These are phyloP conservation scores for Zoroaster sp. DNA, from an alignment of 53 echinoderm and acorn worm species.

Conservation along the genomic window DNA sequence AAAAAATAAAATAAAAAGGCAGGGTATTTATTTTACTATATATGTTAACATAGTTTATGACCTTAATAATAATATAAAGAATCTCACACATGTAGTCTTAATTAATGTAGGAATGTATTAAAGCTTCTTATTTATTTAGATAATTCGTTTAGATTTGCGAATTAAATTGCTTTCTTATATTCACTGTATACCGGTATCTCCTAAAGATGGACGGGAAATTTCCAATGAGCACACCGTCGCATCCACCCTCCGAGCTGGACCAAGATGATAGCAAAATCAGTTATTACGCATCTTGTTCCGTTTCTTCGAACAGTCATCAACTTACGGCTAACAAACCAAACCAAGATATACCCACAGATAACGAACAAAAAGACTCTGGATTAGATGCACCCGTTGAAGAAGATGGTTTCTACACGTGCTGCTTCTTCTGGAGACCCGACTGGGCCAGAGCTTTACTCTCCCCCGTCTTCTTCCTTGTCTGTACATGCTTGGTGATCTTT, in stretches of 20 bases:
- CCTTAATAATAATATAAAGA: no score
- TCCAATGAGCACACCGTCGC: neutral
- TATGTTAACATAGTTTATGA: no score
- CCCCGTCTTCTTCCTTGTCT: slow-evolving; percentile 48
- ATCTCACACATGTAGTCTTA: no score
- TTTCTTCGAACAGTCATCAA: neutral
- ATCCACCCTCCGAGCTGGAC: neutral
- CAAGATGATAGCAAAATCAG: neutral
- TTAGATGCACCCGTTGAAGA: neutral
- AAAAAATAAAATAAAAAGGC: no score
- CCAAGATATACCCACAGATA: no score
- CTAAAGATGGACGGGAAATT: neutral
- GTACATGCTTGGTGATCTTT: slow-evolving; percentile 58
- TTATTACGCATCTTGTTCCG: no score
- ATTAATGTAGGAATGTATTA: no score
- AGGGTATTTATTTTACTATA: no score
- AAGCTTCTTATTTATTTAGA: no score
- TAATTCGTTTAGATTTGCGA: neutral
- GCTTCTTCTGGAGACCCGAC: slow-evolving; percentile 31
- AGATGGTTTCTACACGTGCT: neutral
- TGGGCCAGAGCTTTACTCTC: slow-evolving; percentile 18
- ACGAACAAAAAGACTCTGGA: no score
- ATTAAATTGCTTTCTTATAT: no score
- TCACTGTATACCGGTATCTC: neutral
- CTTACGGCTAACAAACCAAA: neutral